phyloP scores from a whole-genome alignment of 2,113 vertebrate genomes.

The Sarotherodon lohbergeri region DNA sequence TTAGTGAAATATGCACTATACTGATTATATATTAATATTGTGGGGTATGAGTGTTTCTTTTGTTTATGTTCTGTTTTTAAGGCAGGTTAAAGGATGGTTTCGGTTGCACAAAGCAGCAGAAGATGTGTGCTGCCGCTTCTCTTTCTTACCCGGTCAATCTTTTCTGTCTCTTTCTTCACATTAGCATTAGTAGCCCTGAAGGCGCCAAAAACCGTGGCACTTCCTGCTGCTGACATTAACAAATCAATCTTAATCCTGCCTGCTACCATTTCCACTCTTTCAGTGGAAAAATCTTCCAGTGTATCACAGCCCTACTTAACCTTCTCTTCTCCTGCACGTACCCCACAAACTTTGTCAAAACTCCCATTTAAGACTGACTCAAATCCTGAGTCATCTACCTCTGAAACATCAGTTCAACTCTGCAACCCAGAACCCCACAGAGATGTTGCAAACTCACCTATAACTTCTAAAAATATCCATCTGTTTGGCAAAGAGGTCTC shows the following conservation, averaged over 20 bases:
- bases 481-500: background rate
- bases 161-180: background rate
- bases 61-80: background rate
- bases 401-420: background rate
- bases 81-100: constrained; percentile 41
- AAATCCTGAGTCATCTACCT: background rate
- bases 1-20: background rate
- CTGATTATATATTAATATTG: background rate
- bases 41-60: background rate
- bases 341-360: background rate
- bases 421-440: background rate
- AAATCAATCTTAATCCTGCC: background rate
- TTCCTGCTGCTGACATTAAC: background rate
- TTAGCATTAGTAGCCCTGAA: background rate
- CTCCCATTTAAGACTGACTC: background rate
- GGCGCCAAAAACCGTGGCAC: background rate
- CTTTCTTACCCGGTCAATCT: background rate
- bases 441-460: background rate
- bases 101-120: constrained; percentile 7
- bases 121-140: constrained; percentile 17
- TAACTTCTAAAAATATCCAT: background rate
- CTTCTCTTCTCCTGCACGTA: background rate
- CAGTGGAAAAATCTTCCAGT: background rate
- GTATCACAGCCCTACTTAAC: background rate
- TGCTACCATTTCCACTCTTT: background rate